Percentiles rank a stretch among this genome's conserved stretches.
Evolutionary conservation across 2,113 vertebrate genomes (phyloP).

Genomic region (Trogon surrucura): DNA sequence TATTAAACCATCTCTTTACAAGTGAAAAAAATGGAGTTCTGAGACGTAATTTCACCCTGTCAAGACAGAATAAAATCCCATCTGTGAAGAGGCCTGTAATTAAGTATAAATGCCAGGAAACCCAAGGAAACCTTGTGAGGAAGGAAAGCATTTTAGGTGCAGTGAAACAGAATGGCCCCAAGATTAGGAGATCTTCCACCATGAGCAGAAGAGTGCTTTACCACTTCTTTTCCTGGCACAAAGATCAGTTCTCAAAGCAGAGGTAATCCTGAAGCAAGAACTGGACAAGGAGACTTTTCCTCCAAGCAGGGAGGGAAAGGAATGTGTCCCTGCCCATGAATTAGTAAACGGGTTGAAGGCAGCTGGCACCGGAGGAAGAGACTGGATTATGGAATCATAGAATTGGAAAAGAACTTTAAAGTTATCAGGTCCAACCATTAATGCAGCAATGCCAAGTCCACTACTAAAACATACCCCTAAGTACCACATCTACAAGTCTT

Average conservation of each 20-base stretch:
- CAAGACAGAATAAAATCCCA: neutral
- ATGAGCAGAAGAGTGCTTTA: neutral
- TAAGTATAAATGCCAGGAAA: neutral
- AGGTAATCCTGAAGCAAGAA: neutral
- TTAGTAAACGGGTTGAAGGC: neutral
- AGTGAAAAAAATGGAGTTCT: neutral
- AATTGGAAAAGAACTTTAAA: no score
- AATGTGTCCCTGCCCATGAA: rapidly evolving
- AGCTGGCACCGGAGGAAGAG: neutral
- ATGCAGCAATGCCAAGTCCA: no score
- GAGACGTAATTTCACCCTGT: neutral
- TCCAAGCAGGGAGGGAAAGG: neutral
- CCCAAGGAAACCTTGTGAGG: neutral
- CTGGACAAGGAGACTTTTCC: neutral
- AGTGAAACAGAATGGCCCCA: neutral
- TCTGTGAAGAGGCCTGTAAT: neutral
- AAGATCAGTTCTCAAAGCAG: neutral
- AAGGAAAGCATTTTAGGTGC: neutral
- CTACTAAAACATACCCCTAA: no score
- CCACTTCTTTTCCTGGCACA: neutral
- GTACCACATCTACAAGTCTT: no score
- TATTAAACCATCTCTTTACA: neutral
- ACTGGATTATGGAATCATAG: neutral
- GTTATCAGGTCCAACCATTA: no score
- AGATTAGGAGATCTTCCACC: neutral